Conservation (phyloP, 2,113 vertebrate genomes). For the Syngnathus floridae region DNA sequence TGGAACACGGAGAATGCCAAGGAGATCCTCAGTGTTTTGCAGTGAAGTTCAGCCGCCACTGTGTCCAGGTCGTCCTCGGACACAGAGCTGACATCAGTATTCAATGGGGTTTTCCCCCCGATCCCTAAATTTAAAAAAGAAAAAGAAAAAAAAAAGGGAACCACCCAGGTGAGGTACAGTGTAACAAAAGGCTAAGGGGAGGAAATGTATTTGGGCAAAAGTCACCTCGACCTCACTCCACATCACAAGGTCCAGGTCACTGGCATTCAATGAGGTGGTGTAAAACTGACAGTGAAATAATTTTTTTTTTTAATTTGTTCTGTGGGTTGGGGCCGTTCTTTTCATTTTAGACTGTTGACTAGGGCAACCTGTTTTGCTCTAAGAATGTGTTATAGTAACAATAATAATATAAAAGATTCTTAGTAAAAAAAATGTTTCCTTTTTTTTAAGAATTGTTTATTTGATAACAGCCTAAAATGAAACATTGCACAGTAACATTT, state of each 20-base stretch:
- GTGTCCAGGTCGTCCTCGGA: slow-evolving; percentile 47
- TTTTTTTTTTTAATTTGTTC: slow-evolving; percentile 34
- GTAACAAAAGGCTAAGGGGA: slow-evolving; percentile 34
- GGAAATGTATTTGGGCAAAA: slow-evolving; percentile 23
- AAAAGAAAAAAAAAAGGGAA: slow-evolving; percentile 40
- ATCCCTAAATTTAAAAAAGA: slow-evolving; percentile 9
- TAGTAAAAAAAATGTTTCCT: slow-evolving; percentile 45
- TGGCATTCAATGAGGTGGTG: slow-evolving; percentile 39
- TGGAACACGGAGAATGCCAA: slow-evolving; percentile 91
- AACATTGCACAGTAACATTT: slow-evolving; percentile 68
- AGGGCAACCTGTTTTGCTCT: slow-evolving; percentile 63
- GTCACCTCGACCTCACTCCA: slow-evolving; percentile 44
- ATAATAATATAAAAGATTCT: slow-evolving; percentile 60
- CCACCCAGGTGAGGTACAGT: slow-evolving; percentile 36
- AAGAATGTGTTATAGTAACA: slow-evolving; percentile 69
- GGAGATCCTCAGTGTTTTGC: slow-evolving; percentile 80
- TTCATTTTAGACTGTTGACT: slow-evolving; percentile 63
- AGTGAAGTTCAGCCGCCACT: slow-evolving; percentile 56
- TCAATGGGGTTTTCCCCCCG: slow-evolving; percentile 36
- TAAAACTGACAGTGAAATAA: slow-evolving; percentile 34
- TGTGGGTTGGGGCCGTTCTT: slow-evolving; percentile 58
- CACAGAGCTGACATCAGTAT: slow-evolving; percentile 60
- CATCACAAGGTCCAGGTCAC: slow-evolving; percentile 45
- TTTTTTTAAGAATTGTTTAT: slow-evolving; percentile 58
- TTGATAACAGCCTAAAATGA: slow-evolving; percentile 61